Conservation (phyloP, 2,113 vertebrate species). For the Apus apus region DNA sequence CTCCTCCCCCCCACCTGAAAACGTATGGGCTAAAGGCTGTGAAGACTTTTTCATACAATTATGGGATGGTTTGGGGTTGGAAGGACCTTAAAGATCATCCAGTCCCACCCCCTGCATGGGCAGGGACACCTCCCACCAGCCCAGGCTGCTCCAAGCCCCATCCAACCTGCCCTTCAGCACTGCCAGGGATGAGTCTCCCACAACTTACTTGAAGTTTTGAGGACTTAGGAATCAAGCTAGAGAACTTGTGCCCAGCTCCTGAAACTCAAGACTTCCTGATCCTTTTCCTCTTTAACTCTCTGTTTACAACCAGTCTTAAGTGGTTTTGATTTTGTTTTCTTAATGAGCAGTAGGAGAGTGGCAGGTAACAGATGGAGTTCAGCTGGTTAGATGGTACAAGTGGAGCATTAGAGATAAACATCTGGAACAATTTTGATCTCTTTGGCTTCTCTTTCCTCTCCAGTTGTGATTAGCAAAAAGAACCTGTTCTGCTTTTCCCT, state of each 20-base stretch:
- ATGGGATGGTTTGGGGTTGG: too few species aligned
- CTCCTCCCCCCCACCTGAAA: background rate
- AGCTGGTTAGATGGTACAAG: slow-evolving; percentile 16
- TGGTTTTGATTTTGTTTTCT: background rate
- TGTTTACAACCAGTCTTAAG: background rate
- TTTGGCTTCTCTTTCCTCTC: background rate
- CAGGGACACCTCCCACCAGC: too few species aligned
- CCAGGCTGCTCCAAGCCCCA: too few species aligned
- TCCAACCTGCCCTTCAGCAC: too few species aligned
- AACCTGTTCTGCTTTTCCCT: background rate
- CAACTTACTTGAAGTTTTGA: background rate
- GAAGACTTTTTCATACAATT: background rate
- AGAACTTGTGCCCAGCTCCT: background rate
- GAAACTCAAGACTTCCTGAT: background rate
- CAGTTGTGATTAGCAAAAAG: background rate
- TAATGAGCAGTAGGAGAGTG: background rate
- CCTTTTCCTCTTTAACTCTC: background rate
- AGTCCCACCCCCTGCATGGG: too few species aligned
- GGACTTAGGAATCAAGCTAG: background rate
- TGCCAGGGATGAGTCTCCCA: too few species aligned
- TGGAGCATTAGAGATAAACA: background rate
- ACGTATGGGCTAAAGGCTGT: background rate
- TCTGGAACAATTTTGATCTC: background rate
- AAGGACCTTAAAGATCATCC: too few species aligned
- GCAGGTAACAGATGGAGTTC: slow-evolving; percentile 14